Evolutionary conservation across 2,797 vertebrate species (phyloP).

Genomic region (Dicrostonyx torquatus): DNA sequence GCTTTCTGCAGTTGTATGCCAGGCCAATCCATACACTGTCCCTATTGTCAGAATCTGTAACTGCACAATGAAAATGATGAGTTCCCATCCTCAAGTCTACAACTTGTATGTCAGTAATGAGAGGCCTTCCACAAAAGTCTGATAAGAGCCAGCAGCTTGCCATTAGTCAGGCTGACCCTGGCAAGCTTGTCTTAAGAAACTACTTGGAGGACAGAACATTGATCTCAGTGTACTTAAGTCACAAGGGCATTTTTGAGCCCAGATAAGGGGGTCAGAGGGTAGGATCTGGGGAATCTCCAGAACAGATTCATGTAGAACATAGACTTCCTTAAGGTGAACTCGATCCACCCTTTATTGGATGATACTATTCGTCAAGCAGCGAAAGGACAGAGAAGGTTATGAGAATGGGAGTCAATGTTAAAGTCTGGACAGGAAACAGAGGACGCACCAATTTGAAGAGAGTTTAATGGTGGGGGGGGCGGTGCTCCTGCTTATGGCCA

Average conservation of each 20-base stretch:
- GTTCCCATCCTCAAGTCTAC: neutral
- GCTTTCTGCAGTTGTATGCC: neutral
- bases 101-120: neutral
- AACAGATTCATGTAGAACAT: neutral
- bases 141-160: neutral
- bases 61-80: neutral
- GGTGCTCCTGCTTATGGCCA: neutral
- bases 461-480: neutral
- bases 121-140: neutral
- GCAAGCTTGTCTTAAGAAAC: neutral
- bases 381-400: neutral
- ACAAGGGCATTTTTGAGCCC: neutral
- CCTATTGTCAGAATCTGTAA: neutral
- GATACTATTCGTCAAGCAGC: neutral
- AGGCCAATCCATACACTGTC: neutral
- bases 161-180: neutral
- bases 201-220: neutral
- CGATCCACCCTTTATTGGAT: neutral
- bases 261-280: neutral
- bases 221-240: neutral
- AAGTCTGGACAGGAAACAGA: conserved; percentile 5
- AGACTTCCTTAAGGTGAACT: neutral
- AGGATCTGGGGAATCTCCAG: neutral
- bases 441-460: neutral
- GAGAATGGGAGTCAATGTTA: neutral